Evolutionary conservation across 2,888 invertebrate genomes (phyloP).

Genomic region (Rhagonycha lutea): DNA sequence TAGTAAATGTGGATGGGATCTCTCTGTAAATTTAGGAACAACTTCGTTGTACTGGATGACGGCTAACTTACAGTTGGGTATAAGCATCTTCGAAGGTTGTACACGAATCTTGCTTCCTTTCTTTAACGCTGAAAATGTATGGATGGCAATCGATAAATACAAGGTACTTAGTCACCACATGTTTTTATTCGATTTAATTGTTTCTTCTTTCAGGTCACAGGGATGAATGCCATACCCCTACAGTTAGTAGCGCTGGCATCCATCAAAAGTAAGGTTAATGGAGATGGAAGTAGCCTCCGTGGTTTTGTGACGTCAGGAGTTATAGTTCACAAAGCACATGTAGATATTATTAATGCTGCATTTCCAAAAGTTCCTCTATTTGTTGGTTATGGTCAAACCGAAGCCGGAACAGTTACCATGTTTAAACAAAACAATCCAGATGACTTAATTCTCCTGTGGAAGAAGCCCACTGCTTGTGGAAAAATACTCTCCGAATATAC

Average conservation of each 20-base stretch:
- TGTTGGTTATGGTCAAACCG: constrained; percentile 11
- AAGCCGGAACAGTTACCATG: neutral
- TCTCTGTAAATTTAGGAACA: neutral
- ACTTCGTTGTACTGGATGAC: constrained; percentile 47
- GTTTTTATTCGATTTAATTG: neutral
- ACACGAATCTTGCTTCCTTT: constrained; percentile 39
- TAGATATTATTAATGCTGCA: constrained; percentile 25
- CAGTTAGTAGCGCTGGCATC: neutral
- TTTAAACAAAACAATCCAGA: neutral
- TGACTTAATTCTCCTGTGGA: neutral
- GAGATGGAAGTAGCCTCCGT: neutral
- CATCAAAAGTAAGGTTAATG: neutral
- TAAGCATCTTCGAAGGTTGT: constrained; percentile 34
- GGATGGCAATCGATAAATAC: constrained; percentile 43
- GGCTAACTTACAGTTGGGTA: constrained; percentile 34
- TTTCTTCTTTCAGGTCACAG: neutral
- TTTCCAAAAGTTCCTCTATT: constrained; percentile 42
- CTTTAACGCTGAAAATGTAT: constrained; percentile 37
- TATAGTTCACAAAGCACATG: constrained; percentile 17
- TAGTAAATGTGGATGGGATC: neutral
- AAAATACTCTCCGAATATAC: neutral
- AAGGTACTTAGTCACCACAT: constrained; percentile 31
- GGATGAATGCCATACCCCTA: neutral
- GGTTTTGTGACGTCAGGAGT: constrained; percentile 29
- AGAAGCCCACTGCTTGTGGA: neutral